Base-by-base conservation (phyloP, 2,797 vertebrate species). In the Lacerta bilineata region DNA sequence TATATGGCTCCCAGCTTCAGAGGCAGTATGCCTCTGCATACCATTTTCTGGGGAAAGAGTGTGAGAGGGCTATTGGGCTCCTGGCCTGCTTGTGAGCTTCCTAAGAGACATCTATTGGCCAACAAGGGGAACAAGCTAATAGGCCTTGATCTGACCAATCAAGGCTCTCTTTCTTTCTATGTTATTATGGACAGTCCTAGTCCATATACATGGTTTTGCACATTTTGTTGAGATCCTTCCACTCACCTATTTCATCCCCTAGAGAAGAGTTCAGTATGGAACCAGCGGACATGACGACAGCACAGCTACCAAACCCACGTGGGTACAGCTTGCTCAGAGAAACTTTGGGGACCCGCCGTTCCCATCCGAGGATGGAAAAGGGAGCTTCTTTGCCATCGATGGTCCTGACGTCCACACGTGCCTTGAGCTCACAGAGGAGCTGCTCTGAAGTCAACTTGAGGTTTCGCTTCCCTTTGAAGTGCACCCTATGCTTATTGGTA, bases 181-280 rank as follows among this genome's bases (percentile, higher is more conserved):
- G 15, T 59, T 59, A 61, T 50, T 55, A 78, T 69, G 80, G 29
- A 78, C 50, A 17, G 29, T 33, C n/a, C 8, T 39, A 33, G 23
- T 10, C 5, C 39, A 23, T 17, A 15, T 55, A 15, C 50, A 4
- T 55, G 50, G 50, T 55, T 41, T 43, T 39, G 20, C 2, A 55
- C 15, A 27, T 29, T 33, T 83, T 77, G 36, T 11, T 13, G 2
- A 76, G 74, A 77, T 27, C 68, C 79, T 86, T 46, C 93, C 64
- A 98, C 99, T 97, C 96, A 99, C 99, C 99, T 76, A 99, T 99
- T 97, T 99, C 99, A n/a, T 97, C 96, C 33, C 99, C 99, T 89
- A 99, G 96, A 36, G 98, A 97, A 3, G 99, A 99, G 94, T 98
- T 98, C 90, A 99, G 97, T 95, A 99, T 99, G 92, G 99, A 98